phyloP scores from a whole-genome alignment of 2,888 invertebrate species.

The Syritta pipiens region DNA sequence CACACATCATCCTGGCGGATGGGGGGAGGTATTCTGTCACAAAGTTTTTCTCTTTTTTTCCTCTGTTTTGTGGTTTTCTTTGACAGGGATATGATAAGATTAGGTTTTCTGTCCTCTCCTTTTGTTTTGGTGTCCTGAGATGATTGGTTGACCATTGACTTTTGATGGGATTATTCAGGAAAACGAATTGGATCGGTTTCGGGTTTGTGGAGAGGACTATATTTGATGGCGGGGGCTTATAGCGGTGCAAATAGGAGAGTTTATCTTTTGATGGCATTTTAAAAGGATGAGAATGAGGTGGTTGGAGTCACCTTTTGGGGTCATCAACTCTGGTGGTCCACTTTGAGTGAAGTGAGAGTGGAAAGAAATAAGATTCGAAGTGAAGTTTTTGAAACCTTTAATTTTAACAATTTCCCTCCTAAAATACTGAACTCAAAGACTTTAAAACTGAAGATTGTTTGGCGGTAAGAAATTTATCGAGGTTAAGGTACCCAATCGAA shows the following conservation, averaged over 20 bases:
- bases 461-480: no score
- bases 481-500: no score
- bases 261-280: background rate
- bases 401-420: no score
- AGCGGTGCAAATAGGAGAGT: background rate
- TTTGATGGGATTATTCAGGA: conserved; percentile 41
- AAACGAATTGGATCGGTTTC: conserved; percentile 28
- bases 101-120: conserved; percentile 28
- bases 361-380: background rate
- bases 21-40: conserved; percentile 22
- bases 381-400: background rate
- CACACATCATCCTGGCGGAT: background rate
- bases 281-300: background rate
- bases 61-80: conserved; percentile 30
- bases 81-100: conserved; percentile 31
- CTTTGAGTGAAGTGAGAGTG: no score
- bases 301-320: background rate
- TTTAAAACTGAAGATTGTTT: no score
- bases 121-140: conserved; percentile 29
- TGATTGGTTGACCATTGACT: conserved; percentile 41
- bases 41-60: no score
- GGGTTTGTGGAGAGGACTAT: conserved; percentile 4
- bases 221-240: background rate
- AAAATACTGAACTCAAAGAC: no score
- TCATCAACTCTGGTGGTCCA: no score